Evolutionary conservation across 1,140 invertebrate species (phyloP).

Genomic region (Trissolcus basalis): DNA sequence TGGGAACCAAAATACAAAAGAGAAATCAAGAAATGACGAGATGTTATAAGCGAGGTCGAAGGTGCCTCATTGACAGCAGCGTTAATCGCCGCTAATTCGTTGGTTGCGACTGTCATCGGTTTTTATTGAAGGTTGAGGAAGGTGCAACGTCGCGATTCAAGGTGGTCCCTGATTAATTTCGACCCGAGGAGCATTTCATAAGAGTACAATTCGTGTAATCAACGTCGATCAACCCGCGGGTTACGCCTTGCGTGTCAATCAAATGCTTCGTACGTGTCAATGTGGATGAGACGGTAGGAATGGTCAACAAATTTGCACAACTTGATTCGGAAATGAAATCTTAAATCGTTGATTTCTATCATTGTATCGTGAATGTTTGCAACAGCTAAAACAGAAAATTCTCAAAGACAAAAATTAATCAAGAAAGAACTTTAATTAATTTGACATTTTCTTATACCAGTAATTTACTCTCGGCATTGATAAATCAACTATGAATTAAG

Average conservation of each 20-base stretch:
- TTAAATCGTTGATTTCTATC: too few relatives aligned
- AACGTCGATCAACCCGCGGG: constrained; percentile 42
- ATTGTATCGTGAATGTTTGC: too few relatives aligned
- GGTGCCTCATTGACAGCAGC: background rate
- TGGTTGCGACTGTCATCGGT: constrained; percentile 33
- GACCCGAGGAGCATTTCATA: constrained; percentile 17
- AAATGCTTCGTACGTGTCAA: constrained; percentile 23
- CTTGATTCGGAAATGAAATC: constrained; percentile 36
- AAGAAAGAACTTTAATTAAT: too few relatives aligned
- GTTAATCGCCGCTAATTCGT: constrained; percentile 44
- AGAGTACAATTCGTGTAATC: constrained; percentile 42
- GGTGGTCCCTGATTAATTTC: constrained; percentile 33
- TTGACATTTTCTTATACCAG: too few relatives aligned
- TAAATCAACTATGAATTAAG: too few relatives aligned
- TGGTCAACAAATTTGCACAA: constrained; percentile 17
- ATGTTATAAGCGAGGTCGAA: constrained; percentile 2
- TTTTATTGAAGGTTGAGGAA: constrained; percentile 33
- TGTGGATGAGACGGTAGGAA: constrained; percentile 31
- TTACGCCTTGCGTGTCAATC: constrained; percentile 45
- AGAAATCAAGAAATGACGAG: constrained; percentile 6
- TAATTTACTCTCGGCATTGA: too few relatives aligned
- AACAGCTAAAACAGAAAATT: too few relatives aligned
- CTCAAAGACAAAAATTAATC: too few relatives aligned
- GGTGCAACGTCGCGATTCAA: constrained; percentile 4
- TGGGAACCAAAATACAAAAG: constrained; percentile 50